Percentiles rank a stretch among this genome's conserved stretches.
Conservation (phyloP, 1,140 invertebrate genomes). For the Cotesia vestalis region DNA sequence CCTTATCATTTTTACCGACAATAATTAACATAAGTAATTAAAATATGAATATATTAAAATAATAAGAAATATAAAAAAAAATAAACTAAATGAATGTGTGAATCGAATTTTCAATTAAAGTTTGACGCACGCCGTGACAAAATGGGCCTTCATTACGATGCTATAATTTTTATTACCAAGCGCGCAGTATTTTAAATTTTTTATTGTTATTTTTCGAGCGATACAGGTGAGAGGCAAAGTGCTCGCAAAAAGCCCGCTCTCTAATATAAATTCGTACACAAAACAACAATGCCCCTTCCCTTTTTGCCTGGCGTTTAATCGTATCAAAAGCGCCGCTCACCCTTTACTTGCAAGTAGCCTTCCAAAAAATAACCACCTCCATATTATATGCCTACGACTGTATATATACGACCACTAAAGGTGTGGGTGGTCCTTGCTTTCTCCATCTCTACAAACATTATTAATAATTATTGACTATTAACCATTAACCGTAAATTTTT, state of each 20-base stretch:
- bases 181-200: background rate
- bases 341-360: conserved; percentile 30
- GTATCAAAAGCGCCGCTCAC: conserved; percentile 31
- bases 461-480: too few relatives aligned
- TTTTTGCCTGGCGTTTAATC: conserved; percentile 13
- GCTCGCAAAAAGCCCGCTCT: background rate
- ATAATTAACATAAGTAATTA: background rate
- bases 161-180: conserved; percentile 45
- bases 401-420: too few relatives aligned
- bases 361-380: background rate
- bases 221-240: conserved; percentile 16
- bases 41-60: background rate
- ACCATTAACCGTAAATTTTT: too few relatives aligned
- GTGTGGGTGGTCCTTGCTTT: too few relatives aligned
- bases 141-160: conserved; percentile 49
- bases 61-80: background rate
- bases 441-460: too few relatives aligned
- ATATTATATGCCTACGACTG: too few relatives aligned
- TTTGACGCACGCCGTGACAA: conserved; percentile 47
- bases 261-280: background rate
- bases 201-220: conserved; percentile 36
- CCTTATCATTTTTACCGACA: too few relatives aligned
- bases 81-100: conserved; percentile 37
- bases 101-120: conserved; percentile 53
- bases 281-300: background rate